A percentile compares a stretch with the other conserved stretches of the same genome.
These are phyloP conservation scores for Porites rus DNA, from an alignment of 92 coral and sea anemone species.

Conservation along the genomic window DNA sequence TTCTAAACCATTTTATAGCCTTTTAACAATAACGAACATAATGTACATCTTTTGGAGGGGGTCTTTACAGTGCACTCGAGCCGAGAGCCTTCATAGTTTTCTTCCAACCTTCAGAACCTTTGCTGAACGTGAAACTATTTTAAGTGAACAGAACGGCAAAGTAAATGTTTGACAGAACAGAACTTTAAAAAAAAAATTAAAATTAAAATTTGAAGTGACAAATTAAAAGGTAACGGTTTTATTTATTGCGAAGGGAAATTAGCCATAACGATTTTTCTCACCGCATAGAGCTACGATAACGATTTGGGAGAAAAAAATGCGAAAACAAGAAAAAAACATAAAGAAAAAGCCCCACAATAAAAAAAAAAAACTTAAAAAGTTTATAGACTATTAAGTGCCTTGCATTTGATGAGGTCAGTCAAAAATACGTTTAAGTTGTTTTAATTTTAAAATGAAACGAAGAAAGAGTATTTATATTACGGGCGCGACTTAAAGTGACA, in stretches of 20 bases:
- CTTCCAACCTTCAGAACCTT: no score
- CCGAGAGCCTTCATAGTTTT: no score
- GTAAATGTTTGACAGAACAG: no score
- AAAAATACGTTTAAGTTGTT: not conserved
- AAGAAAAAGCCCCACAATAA: not conserved
- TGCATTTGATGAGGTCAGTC: slow-evolving; percentile 28
- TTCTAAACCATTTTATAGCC: not conserved
- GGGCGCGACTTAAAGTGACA: not conserved
- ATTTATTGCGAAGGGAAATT: no score
- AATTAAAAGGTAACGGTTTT: no score
- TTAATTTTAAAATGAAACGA: slow-evolving; percentile 7
- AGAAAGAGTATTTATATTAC: not conserved
- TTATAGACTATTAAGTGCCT: slow-evolving; percentile 8
- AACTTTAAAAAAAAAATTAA: no score
- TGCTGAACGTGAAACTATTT: no score
- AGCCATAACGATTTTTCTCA: slow-evolving; percentile 1
- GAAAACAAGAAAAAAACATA: not conserved
- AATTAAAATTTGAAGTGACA: no score
- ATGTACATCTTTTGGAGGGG: no score
- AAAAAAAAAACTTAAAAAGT: not conserved
- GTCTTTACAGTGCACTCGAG: no score
- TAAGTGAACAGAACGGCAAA: no score
- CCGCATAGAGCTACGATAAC: slow-evolving; percentile 4
- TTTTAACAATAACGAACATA: not conserved
- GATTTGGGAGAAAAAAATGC: not conserved